A percentile compares a stretch with the other conserved stretches of the same genome.
phyloP scores from a whole-genome alignment of 1,140 invertebrate species.

The Venturia canescens region DNA sequence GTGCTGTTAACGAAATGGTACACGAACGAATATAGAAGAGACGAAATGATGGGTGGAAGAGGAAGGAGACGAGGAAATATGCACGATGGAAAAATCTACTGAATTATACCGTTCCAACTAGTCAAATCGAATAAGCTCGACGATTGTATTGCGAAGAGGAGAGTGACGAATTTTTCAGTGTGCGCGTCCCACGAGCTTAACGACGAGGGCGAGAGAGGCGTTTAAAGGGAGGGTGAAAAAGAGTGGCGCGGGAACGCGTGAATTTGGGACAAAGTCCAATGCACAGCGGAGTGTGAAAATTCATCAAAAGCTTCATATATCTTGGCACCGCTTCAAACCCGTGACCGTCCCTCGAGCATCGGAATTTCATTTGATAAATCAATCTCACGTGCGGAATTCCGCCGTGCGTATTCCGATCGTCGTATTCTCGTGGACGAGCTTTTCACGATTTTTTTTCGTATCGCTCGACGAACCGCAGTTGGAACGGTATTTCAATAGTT shows the following conservation, averaged over 20 bases:
- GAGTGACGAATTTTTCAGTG: not conserved
- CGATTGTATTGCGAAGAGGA: constrained; percentile 17
- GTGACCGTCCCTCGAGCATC: not conserved
- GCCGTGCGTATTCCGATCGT: not conserved
- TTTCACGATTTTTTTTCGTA: not conserved
- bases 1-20: not conserved
- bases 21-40: not conserved
- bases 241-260: constrained; percentile 32
- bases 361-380: constrained; percentile 32
- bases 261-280: constrained; percentile 43
- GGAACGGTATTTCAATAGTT: no score
- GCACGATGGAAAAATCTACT: not conserved
- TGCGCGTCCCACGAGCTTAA: not conserved
- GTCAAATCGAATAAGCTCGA: constrained; percentile 1
- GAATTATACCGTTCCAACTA: not conserved
- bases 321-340: not conserved
- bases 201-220: not conserved
- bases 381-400: constrained; percentile 11
- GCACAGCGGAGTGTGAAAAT: not conserved
- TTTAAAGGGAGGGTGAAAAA: constrained; percentile 10
- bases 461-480: not conserved
- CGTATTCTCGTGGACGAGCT: not conserved
- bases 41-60: not conserved
- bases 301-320: constrained; percentile 9
- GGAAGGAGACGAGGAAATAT: not conserved